These are phyloP conservation scores for Acanthopleura granulata DNA, from an alignment of 2,888 invertebrate species.

Conservation along the genomic window DNA sequence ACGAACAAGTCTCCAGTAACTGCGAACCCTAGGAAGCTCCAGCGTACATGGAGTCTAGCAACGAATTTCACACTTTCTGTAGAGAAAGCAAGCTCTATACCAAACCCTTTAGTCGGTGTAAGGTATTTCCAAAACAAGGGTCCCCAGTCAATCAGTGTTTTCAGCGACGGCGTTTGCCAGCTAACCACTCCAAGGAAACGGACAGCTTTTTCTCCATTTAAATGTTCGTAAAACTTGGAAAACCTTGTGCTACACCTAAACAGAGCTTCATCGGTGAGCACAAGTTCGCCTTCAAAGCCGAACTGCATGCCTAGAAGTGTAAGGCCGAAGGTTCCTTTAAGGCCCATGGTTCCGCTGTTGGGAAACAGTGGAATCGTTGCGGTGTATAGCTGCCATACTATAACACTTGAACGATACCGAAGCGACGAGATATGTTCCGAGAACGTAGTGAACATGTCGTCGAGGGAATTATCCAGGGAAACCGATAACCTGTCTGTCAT, in stretches of 20 bases:
- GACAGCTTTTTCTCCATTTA: constrained; percentile 6
- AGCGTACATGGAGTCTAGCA: background rate
- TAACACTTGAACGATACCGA: background rate
- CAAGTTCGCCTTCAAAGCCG: constrained; percentile 5
- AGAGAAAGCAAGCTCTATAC: constrained; percentile 8
- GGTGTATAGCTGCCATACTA: background rate
- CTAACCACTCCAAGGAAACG: background rate
- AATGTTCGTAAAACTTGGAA: constrained; percentile 1
- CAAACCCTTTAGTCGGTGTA: background rate
- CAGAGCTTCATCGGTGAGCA: background rate
- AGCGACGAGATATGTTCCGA: background rate
- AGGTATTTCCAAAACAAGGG: background rate
- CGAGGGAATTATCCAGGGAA: background rate
- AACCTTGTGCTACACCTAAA: background rate
- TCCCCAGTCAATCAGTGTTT: background rate
- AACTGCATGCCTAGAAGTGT: constrained; percentile 9
- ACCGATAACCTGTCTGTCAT: background rate
- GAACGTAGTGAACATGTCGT: background rate
- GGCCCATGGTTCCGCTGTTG: background rate
- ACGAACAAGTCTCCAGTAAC: constrained; percentile 10
- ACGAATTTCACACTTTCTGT: constrained; percentile 1
- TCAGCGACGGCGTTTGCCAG: background rate
- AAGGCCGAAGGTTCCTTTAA: background rate
- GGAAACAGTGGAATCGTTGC: background rate
- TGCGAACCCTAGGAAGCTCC: background rate